A percentile compares a stretch with the other conserved stretches of the same genome.
Evolutionary conservation across 1,140 invertebrate genomes (phyloP).

Genomic region (Dryas iulia): DNA sequence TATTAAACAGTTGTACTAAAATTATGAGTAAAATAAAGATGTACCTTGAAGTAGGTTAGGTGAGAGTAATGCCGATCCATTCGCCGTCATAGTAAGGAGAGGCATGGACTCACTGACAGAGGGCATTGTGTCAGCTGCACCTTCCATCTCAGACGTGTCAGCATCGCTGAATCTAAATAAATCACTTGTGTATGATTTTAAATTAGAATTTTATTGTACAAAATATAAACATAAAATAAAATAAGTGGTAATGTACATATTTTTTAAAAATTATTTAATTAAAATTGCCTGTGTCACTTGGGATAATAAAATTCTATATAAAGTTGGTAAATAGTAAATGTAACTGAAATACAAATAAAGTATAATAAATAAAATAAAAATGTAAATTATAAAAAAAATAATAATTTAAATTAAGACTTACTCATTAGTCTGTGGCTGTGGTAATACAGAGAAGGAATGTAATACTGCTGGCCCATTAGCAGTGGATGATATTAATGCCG

Average conservation of each 20-base stretch:
- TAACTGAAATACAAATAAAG: too few relatives aligned
- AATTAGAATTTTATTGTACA: background rate
- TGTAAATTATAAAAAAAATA: too few relatives aligned
- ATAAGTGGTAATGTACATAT: too few relatives aligned
- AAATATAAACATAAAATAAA: background rate
- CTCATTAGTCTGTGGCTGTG: constrained; percentile 63
- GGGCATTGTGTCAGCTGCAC: constrained; percentile 67
- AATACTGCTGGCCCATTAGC: constrained; percentile 64
- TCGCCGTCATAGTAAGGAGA: constrained; percentile 61
- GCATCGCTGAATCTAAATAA: constrained; percentile 61
- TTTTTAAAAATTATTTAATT: too few relatives aligned
- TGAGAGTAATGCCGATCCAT: constrained; percentile 65
- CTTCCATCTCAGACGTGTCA: constrained; percentile 72
- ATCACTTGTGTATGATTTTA: background rate
- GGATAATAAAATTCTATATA: too few relatives aligned
- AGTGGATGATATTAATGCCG: constrained; percentile 66
- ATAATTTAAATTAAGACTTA: constrained; percentile 33
- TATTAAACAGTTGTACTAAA: too few relatives aligned
- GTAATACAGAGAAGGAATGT: constrained; percentile 65
- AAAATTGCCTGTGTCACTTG: background rate
- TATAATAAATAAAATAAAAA: too few relatives aligned
- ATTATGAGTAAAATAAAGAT: background rate
- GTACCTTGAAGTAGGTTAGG: constrained; percentile 59
- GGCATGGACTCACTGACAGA: constrained; percentile 72
- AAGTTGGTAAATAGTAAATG: too few relatives aligned